These are phyloP conservation scores for Drosophila cracens DNA, from an alignment of 2,888 invertebrate genomes.

Conservation along the genomic window DNA sequence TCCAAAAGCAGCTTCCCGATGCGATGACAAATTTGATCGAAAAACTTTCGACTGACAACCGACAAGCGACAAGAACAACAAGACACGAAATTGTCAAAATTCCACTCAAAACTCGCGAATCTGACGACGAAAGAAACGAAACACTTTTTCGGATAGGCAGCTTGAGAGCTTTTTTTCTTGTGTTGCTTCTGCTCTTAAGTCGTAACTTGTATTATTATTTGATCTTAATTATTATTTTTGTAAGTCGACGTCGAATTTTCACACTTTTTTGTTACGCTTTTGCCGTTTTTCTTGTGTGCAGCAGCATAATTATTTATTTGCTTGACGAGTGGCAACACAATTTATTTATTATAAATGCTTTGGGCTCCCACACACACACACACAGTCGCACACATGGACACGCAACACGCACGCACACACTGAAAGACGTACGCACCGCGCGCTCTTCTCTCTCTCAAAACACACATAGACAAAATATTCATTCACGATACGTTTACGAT, in stretches of 20 bases:
- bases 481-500: conserved; percentile 76
- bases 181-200: conserved; percentile 33
- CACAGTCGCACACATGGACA: conserved; percentile 11
- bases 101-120: conserved; percentile 25
- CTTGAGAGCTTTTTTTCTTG: conserved; percentile 36
- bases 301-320: conserved; percentile 66
- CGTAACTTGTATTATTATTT: conserved; percentile 36
- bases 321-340: conserved; percentile 54
- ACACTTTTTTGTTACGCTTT: conserved; percentile 65
- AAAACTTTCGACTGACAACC: conserved; percentile 49
- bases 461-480: conserved; percentile 73
- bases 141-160: conserved; percentile 17
- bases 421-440: conserved; percentile 54
- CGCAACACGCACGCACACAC: conserved; percentile 32
- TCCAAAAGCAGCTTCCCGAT: conserved; percentile 45
- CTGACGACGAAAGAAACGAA: conserved; percentile 21
- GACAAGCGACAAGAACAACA: conserved; percentile 8
- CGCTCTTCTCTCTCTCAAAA: conserved; percentile 42
- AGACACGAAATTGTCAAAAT: conserved; percentile 58
- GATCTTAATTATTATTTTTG: conserved; percentile 17
- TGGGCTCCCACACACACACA: conserved; percentile 55
- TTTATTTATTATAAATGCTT: conserved; percentile 74
- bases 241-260: conserved; percentile 46
- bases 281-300: conserved; percentile 50
- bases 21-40: conserved; percentile 51